Base-by-base conservation (phyloP, 1,140 invertebrate genomes). In the Drosophila subobscura region DNA sequence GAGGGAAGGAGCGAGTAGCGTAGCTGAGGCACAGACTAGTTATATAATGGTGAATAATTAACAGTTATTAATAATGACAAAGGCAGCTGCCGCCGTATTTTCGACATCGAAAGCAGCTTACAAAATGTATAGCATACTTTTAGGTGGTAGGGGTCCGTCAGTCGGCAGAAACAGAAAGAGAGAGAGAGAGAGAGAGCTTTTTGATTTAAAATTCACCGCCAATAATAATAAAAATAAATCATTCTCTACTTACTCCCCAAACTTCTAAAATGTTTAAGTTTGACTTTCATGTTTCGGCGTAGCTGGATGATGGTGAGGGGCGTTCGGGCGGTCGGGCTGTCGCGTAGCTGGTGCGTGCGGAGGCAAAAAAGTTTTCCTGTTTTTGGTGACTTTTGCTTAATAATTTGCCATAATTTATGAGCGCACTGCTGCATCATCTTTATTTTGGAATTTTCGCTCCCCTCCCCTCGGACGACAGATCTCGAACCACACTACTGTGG, bases 41-140 rank as follows among this genome's bases (percentile, higher is more conserved):
- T 37, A 37, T 80, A 78, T 89, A 80, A 85, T 89, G 80, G 80
- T 89, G 85, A 89, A 89, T 89, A 89, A 89, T 89, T 89, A 89
- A 89, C 85, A 89, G 85, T 85, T 89, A 89, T 89, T 89, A 89
- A 89, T 89, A 89, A 89, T 85, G 85, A 89, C 85, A 89, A 89
- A 85, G 81, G 74, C 85, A 89, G 85, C 85, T 89, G 85, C 67
- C 75, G 59, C 71, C 54, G 45, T 37, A 37, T 37, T 37, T 37
- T 75, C 49, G 70, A 52, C 49, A 45, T 47, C 59, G 52, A 72
- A 71, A 61, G 64, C 75, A 66, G 61, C 80, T 67, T 61, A 77
- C 80, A 79, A 66, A 68, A 79, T 60, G 61, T 64, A 61, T 85
- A 72, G 79, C 75, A 70, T 63, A 71, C 53, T 83, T 81, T 79